These are phyloP conservation scores for Leptodactylus fallax DNA, from an alignment of 2,797 vertebrate species.

Conservation along the genomic window DNA sequence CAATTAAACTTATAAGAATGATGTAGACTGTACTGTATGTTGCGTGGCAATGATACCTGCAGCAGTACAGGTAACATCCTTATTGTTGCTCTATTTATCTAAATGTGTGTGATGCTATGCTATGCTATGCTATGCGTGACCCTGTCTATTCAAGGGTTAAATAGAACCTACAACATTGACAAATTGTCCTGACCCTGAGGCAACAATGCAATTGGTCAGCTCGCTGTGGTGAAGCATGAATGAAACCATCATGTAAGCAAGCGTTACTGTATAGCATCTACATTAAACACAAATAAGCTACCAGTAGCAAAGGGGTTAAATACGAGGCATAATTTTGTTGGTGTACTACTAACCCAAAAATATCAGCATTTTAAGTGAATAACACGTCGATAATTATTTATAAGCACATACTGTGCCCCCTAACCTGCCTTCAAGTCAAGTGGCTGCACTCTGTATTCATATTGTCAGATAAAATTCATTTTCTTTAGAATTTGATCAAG, in stretches of 20 bases:
- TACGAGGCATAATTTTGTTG: not conserved
- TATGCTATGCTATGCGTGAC: not conserved
- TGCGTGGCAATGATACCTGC: too few species aligned
- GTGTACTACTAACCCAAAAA: not conserved
- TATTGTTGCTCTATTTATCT: not conserved
- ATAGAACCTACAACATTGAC: not conserved
- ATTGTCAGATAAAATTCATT: not conserved
- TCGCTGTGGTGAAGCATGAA: not conserved
- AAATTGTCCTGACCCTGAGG: not conserved
- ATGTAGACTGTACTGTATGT: too few species aligned
- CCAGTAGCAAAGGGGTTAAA: not conserved
- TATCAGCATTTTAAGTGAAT: not conserved
- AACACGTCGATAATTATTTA: not conserved
- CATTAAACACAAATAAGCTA: not conserved
- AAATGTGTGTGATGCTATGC: too few species aligned
- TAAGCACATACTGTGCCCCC: not conserved
- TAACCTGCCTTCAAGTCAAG: not conserved
- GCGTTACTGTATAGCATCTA: not conserved
- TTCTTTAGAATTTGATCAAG: conserved; percentile 3
- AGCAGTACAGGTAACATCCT: not conserved
- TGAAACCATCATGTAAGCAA: not conserved
- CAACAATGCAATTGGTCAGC: not conserved
- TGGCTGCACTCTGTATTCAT: not conserved
- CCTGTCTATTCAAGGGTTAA: not conserved
- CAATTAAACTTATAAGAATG: too few species aligned